Percentiles rank a stretch among this genome's conserved stretches.
phyloP scores from a whole-genome alignment of 1,140 invertebrate genomes.

The Trichonephila inaurata region DNA sequence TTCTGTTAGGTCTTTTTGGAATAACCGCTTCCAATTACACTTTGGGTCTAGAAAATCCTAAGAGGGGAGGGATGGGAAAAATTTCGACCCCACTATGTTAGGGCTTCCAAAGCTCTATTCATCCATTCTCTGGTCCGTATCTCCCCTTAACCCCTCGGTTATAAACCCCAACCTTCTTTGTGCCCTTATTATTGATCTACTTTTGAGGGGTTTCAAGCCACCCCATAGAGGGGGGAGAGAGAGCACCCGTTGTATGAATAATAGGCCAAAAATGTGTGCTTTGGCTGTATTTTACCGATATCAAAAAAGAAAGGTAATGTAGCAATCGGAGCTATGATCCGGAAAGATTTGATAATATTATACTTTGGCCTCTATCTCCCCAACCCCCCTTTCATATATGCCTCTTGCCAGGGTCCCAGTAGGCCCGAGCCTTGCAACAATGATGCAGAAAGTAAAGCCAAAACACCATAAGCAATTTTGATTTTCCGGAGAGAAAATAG shows the following conservation, averaged over 20 bases:
- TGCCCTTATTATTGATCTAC: slow-evolving; percentile 70
- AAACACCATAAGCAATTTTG: slow-evolving; percentile 62
- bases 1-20: slow-evolving; percentile 45
- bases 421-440: slow-evolving; percentile 21
- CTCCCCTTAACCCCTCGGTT: slow-evolving; percentile 57
- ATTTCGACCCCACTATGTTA: slow-evolving; percentile 39
- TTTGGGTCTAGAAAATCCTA: background rate
- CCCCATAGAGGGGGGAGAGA: background rate
- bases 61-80: background rate
- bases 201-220: slow-evolving; percentile 64
- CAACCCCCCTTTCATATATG: background rate
- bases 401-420: background rate
- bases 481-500: slow-evolving; percentile 9
- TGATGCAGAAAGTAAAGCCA: slow-evolving; percentile 25
- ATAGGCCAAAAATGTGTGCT: slow-evolving; percentile 74
- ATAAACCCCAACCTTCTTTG: slow-evolving; percentile 68
- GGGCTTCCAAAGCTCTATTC: slow-evolving; percentile 67
- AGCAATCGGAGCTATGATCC: slow-evolving; percentile 70
- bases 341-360: slow-evolving; percentile 75
- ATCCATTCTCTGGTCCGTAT: slow-evolving; percentile 58
- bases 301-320: slow-evolving; percentile 38
- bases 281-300: slow-evolving; percentile 18
- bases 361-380: background rate
- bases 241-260: slow-evolving; percentile 50
- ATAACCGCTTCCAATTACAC: slow-evolving; percentile 65